Evolutionary conservation across 2,113 vertebrate species (phyloP), one percentile per base, ranked within the genome.

Genomic region (Eolophus roseicapilla): DNA sequence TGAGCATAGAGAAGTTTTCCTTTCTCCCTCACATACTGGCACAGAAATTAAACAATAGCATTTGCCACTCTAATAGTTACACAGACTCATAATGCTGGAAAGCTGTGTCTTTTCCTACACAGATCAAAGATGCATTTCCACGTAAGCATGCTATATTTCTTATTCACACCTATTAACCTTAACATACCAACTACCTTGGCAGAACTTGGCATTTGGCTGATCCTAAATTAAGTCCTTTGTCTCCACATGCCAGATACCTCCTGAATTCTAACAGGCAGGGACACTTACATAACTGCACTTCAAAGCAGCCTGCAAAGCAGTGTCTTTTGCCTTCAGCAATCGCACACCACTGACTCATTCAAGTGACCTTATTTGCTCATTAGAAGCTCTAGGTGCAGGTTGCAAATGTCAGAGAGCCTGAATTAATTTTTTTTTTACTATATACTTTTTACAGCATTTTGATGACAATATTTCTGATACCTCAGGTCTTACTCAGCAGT

Each of bases 351-450:
- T 94, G 96, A 98, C 91, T 98, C 95, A 97, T 94, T 96, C 92
- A 75, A 97, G 74, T 94, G 95, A 97, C 97, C 96, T 98, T 96
- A 91, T 95, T 95, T 97, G 95, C 95, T 98, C 96, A 98, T 97
- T 98, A 98, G 94, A 91, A 96, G 92, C 88, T 95, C 82, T 82
- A 92, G 95, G 93, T 96, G 93, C 80, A 96, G 31, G 35, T 29
- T 98, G 96, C 92, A 98, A 98, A 98, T 97, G 96, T 97, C 97
- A 97, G 59, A 77, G 67, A 92, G 74, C 39, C 53, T 83, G 81
- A 95, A 95, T 97, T 97, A 97, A 91, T 29, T 14, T 94, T 95
- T 86, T 75, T 21, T 21, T 47, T 13, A 50, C 96, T 73, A 37
- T 27, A 35, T 35, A 91, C 67, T 80, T 80, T 94, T 90, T 96